These are phyloP conservation scores for Gobio gobio DNA, from an alignment of 2,113 vertebrate genomes.

Conservation along the genomic window DNA sequence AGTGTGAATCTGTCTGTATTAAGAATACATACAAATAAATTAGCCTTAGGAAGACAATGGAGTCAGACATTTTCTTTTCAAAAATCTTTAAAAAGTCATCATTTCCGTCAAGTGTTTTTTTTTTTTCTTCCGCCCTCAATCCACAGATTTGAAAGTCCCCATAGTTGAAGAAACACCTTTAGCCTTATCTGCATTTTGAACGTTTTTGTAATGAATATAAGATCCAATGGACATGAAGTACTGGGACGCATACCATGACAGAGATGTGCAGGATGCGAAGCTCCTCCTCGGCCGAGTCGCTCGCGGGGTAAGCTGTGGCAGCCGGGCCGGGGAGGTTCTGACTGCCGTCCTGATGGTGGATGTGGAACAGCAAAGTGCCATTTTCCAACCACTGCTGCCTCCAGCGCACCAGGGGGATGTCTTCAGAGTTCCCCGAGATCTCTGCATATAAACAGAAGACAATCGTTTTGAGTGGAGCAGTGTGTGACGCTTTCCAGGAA, in stretches of 20 bases:
- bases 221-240: neutral
- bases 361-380: slow-evolving; percentile 95
- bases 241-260: slow-evolving; percentile 86
- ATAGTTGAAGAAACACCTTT: neutral
- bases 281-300: slow-evolving; percentile 89
- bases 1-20: neutral
- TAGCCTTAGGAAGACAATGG: neutral
- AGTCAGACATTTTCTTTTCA: neutral
- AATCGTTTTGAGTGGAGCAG: neutral
- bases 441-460: slow-evolving; percentile 74
- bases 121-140: neutral
- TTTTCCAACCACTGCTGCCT: slow-evolving; percentile 99
- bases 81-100: neutral
- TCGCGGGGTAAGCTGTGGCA: slow-evolving; percentile 88
- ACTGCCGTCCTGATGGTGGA: slow-evolving; percentile 94
- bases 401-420: slow-evolving; percentile 97
- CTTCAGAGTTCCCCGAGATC: slow-evolving; percentile 95
- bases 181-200: no score
- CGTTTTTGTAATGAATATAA: neutral
- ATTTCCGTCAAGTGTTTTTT: neutral
- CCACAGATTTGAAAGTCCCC: no score
- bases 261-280: slow-evolving; percentile 97
- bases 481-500: neutral
- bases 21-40: neutral
- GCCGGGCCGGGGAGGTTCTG: slow-evolving; percentile 84